Percentiles rank a stretch among this genome's conserved stretches.
These are phyloP conservation scores for Reinhardtius hippoglossoides DNA, from an alignment of 2,113 vertebrate genomes.

Conservation along the genomic window DNA sequence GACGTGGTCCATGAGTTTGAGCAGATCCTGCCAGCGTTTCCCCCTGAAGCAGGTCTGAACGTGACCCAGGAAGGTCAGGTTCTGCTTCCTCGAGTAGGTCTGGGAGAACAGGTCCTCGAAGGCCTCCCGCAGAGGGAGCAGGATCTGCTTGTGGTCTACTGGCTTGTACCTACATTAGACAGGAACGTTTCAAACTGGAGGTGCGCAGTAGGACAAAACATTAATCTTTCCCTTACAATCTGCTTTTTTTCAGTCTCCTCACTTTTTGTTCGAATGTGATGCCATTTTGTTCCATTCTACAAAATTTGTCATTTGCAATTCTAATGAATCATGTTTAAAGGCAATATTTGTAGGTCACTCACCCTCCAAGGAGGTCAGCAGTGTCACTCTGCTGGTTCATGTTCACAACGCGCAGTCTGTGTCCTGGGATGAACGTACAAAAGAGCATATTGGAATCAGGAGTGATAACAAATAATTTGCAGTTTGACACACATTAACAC, in stretches of 20 bases:
- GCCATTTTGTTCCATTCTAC: no score
- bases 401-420: slow-evolving; percentile 90
- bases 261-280: no score
- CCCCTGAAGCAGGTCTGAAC: slow-evolving; percentile 96
- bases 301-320: not conserved
- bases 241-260: not conserved
- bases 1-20: slow-evolving; percentile 96
- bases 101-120: slow-evolving; percentile 97
- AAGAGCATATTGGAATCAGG: not conserved
- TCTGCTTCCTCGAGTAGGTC: slow-evolving; percentile 96
- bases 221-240: no score
- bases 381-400: slow-evolving; percentile 99
- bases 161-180: slow-evolving; percentile 90
- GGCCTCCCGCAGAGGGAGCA: slow-evolving; percentile 91
- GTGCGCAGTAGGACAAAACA: not conserved
- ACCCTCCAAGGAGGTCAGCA: slow-evolving; percentile 96
- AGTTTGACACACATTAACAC: not conserved
- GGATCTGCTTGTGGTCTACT: slow-evolving; percentile 92
- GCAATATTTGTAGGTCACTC: slow-evolving; percentile 58
- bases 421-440: slow-evolving; percentile 80
- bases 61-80: slow-evolving; percentile 94
- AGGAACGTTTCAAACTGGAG: not conserved
- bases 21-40: slow-evolving; percentile 94
- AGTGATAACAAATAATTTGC: not conserved
- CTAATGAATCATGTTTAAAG: not conserved